These are phyloP conservation scores for Limosa lapponica DNA, from an alignment of 2,797 vertebrate genomes.

Conservation along the genomic window DNA sequence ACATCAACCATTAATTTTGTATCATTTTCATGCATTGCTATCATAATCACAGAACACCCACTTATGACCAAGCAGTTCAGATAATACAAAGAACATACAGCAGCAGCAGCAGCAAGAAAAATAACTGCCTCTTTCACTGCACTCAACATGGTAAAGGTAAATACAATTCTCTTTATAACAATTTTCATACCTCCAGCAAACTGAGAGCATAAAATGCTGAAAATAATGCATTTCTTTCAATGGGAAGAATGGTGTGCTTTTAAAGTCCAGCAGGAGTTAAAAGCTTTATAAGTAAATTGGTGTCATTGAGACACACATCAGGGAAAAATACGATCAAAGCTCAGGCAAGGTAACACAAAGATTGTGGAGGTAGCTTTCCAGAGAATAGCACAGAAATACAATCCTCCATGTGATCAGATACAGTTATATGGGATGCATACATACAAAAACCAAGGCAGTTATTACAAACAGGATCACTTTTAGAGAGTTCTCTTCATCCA, in stretches of 20 bases:
- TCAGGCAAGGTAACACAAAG: not conserved
- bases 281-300: not conserved
- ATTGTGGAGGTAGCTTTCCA: not conserved
- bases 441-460: not conserved
- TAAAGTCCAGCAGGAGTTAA: not conserved
- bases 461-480: not conserved
- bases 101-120: not conserved
- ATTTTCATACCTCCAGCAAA: not conserved
- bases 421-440: not conserved
- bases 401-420: not conserved
- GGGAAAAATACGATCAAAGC: not conserved
- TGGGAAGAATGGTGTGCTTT: not conserved
- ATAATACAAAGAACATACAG: not conserved
- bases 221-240: not conserved
- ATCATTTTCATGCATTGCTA: not conserved
- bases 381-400: not conserved
- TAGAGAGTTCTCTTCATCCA: not conserved
- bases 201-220: not conserved
- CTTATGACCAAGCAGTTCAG: constrained; percentile 15
- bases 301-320: not conserved
- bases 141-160: not conserved
- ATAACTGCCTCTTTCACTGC: not conserved
- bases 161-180: not conserved
- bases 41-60: constrained; percentile 23
- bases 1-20: not conserved